A percentile compares a stretch with the other conserved stretches of the same genome.
Conservation (phyloP, 2,113 vertebrate genomes). For the Pandion haliaetus region DNA sequence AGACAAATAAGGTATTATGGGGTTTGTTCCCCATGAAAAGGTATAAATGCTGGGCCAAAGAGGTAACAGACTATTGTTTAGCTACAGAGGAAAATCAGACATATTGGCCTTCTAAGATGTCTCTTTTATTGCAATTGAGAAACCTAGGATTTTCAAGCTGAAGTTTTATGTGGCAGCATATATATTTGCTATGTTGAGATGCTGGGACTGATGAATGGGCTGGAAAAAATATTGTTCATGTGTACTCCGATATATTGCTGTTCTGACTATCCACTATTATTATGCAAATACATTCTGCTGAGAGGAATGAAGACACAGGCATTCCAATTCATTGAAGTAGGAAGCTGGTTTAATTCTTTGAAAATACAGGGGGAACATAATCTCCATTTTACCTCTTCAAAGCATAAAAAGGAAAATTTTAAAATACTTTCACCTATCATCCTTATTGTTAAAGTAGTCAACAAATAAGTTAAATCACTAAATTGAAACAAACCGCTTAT, state of each 20-base stretch:
- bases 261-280: constrained; percentile 25
- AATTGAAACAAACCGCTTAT: constrained; percentile 1
- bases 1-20: background rate
- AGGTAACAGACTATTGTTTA: background rate
- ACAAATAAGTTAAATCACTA: background rate
- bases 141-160: background rate
- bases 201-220: background rate
- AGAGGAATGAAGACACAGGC: constrained; percentile 1
- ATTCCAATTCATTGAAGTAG: background rate
- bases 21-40: background rate
- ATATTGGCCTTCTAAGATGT: background rate
- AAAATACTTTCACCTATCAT: background rate
- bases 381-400: background rate
- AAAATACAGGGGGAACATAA: background rate
- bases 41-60: background rate
- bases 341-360: constrained; percentile 22
- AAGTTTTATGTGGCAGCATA: background rate
- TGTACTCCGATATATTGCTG: constrained; percentile 18
- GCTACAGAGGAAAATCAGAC: background rate
- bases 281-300: constrained; percentile 41
- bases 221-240: constrained; percentile 6
- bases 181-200: background rate
- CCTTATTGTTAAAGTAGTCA: background rate
- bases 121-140: background rate
- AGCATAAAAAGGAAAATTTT: background rate